Conservation (phyloP, 2,113 vertebrate genomes). For the Dipodomys ordii region DNA sequence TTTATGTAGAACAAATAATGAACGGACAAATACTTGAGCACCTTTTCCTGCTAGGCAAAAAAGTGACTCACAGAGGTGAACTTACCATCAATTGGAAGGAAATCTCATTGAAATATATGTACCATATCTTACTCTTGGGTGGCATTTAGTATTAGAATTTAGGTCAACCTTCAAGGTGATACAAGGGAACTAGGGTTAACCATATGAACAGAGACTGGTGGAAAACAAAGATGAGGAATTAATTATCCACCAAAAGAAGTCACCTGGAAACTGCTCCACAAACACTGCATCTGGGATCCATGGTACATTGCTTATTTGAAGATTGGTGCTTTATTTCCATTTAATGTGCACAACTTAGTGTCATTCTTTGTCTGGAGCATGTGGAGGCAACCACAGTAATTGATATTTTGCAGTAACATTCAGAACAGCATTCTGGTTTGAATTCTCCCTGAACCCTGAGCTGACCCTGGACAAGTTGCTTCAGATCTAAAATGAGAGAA, state of each 20-base stretch:
- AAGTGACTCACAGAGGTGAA: neutral
- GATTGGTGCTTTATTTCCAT: neutral
- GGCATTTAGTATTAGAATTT: neutral
- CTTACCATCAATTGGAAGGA: neutral
- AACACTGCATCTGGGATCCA: neutral
- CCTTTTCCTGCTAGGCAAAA: neutral
- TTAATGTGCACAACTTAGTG: neutral
- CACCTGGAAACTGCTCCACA: neutral
- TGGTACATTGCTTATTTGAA: neutral
- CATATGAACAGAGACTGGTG: neutral
- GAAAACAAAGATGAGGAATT: neutral
- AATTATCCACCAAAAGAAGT: neutral
- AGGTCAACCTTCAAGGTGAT: neutral
- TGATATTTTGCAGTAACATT: neutral
- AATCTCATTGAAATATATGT: neutral
- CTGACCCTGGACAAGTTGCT: neutral
- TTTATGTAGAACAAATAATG: conserved; percentile 32
- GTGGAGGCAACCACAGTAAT: neutral
- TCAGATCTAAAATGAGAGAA: conserved; percentile 9
- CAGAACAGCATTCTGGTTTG: neutral
- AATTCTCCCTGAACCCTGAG: neutral
- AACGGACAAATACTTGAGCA: neutral
- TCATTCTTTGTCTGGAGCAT: neutral
- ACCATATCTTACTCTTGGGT: neutral
- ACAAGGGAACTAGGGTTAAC: neutral